Base-by-base conservation (phyloP, 2,113 vertebrate species). In the Carassius auratus region DNA sequence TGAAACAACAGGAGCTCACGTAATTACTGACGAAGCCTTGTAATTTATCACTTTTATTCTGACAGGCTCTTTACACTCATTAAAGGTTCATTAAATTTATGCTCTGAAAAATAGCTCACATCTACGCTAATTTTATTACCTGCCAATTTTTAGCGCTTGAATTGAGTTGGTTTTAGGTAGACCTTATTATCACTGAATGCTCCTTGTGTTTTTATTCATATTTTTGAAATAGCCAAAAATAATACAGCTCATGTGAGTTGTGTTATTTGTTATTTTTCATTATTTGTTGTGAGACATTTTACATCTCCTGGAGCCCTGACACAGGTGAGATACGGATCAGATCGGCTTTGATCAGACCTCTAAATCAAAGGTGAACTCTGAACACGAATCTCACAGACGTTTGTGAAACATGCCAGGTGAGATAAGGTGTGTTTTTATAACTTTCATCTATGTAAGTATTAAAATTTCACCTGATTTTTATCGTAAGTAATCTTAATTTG, bases 1-100 rank as follows among this genome's bases (percentile, higher is more conserved):
- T 42, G 62, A 61, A 85, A 75, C 85, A 76, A 83, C 52, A 55
- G 75, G 45, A 9, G 38, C 45, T 45, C 23, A 62, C 73, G 26
- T 85, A 78, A 83, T 85, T 57, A 48, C 42, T 61, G 82, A 85
- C 69, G 6, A 61, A 81, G 61, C 74, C 23, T 36, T n/a, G 12
- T 52, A 64, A 83, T 86, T 81, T 50, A 80, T 86, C 75, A 80
- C 68, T 64, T 71, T 62, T 79, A 61, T 55, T 64, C 36, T 71
- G 68, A 13, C 57, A 68, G 33, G 69, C 30, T 85, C 66, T 26
- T 30, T 76, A 81, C 59, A 81, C 64, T 78, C 79, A 62, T 86
- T 84, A 79, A 38, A 50, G 81, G 59, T 81, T 76, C 82, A 84
- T 89, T 84, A 86, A 81, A 85, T 82, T 12, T 42, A 76, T 75